Evolutionary conservation across 2,888 invertebrate species (phyloP), one percentile per base, ranked within the genome.

Genomic region (Eueremaeus valkanovi): DNA sequence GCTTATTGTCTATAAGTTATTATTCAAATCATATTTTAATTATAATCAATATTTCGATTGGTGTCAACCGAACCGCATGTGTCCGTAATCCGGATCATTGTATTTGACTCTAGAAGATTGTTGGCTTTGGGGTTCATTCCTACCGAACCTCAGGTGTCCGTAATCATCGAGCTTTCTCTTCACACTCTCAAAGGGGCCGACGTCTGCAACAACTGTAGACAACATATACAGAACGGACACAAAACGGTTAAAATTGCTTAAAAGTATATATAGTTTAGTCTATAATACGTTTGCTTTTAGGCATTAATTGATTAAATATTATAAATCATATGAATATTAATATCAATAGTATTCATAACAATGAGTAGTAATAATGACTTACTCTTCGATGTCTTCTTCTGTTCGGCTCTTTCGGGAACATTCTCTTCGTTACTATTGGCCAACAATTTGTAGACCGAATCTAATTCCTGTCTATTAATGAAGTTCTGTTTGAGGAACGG

Each of bases 61-160:
- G n/a, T n/a, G n/a, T 61, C 29, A 42, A 11, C 74, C 74, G 29
- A 74, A 74, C 27, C 74, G 40, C 74, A 74, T 74, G 45, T 74
- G 74, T 29, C 74, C 74, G 36, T 74, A 74, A 55, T 74, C 74
- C 16, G 68, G 74, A 68, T 74, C 74, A 24, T 45, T 74, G 29
- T 74, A 68, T 36, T 74, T 74, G 18, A 68, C 24, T 51, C 74
- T 66, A n/a, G 24, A 29, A 21, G 8, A 27, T 9, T 27, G 9
- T 55, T 55, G 55, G 3, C 21, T 21, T 31, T 61, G 61, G 11
- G 3, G 9, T 1, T 58, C 36, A 36, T 68, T 72, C 18, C 68
- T 27, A 1, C 74, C 74, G 24, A 74, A 74, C 42, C 74, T 24
- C 1, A 74, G 33, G 36, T 74, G 74, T 68, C 74, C 74, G 24